These are phyloP conservation scores for Phylloscopus trochilus DNA, from an alignment of 2,113 vertebrate species.

Conservation along the genomic window DNA sequence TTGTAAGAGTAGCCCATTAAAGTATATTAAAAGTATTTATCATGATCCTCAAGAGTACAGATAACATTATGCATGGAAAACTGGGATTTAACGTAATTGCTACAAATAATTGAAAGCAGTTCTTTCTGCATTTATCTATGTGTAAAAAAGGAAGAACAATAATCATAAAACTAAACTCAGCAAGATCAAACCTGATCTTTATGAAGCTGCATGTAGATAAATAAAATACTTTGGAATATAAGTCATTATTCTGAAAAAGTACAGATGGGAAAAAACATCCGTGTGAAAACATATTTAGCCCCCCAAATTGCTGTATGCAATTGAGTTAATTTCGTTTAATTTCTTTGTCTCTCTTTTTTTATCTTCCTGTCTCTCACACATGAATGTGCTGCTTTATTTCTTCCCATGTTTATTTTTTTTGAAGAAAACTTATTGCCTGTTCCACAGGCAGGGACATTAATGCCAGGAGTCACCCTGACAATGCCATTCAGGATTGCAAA, in stretches of 20 bases:
- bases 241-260: background rate
- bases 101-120: conserved; percentile 63
- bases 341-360: background rate
- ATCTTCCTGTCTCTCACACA: background rate
- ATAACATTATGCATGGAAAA: conserved; percentile 46
- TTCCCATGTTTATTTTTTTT: background rate
- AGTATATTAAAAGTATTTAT: conserved; percentile 78
- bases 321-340: background rate
- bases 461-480: background rate
- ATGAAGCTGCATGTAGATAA: background rate
- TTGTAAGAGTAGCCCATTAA: conserved; percentile 68
- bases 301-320: background rate
- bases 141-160: conserved; percentile 30
- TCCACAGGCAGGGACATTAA: background rate
- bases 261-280: background rate
- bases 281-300: background rate
- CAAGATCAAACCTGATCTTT: conserved; percentile 29
- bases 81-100: conserved; percentile 51
- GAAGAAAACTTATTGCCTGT: background rate
- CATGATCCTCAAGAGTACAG: conserved; percentile 56
- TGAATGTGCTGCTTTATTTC: background rate
- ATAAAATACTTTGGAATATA: conserved; percentile 5
- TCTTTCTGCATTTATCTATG: conserved; percentile 37
- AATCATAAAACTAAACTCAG: conserved; percentile 21
- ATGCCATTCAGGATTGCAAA: background rate